Conservation (phyloP, 1,140 invertebrate genomes). For the Chironomus striatipennis region DNA sequence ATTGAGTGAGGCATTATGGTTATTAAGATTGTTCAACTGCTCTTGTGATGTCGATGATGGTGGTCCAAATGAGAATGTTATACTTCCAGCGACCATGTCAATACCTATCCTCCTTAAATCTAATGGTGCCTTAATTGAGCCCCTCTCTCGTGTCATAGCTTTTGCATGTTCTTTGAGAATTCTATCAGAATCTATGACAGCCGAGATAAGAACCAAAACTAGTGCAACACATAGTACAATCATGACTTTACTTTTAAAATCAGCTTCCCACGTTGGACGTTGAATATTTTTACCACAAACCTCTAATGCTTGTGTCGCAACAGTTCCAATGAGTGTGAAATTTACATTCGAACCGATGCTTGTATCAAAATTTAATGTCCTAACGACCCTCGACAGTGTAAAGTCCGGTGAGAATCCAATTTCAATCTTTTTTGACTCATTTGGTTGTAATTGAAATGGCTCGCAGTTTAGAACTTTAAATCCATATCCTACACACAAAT, state of each 20-base stretch:
- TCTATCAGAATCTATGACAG: constrained; percentile 66
- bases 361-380: constrained; percentile 50
- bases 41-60: constrained; percentile 20
- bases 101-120: constrained; percentile 47
- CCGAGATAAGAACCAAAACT: constrained; percentile 55
- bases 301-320: constrained; percentile 67
- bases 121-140: constrained; percentile 46
- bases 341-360: constrained; percentile 52
- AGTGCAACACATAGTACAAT: constrained; percentile 54
- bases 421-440: constrained; percentile 76
- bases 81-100: constrained; percentile 31
- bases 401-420: constrained; percentile 92
- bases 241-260: constrained; percentile 60
- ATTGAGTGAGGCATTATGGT: background rate
- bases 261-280: constrained; percentile 71
- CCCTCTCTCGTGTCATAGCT: constrained; percentile 42
- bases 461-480: constrained; percentile 78
- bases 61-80: constrained; percentile 32
- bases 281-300: constrained; percentile 61
- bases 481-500: constrained; percentile 76
- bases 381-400: constrained; percentile 68
- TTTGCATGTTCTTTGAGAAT: constrained; percentile 50
- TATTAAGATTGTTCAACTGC: background rate
- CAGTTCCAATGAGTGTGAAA: constrained; percentile 68
- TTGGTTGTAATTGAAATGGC: constrained; percentile 70